A percentile compares a stretch with the other conserved stretches of the same genome.
phyloP scores from a whole-genome alignment of 2,113 vertebrate species.

The Chionis minor region DNA sequence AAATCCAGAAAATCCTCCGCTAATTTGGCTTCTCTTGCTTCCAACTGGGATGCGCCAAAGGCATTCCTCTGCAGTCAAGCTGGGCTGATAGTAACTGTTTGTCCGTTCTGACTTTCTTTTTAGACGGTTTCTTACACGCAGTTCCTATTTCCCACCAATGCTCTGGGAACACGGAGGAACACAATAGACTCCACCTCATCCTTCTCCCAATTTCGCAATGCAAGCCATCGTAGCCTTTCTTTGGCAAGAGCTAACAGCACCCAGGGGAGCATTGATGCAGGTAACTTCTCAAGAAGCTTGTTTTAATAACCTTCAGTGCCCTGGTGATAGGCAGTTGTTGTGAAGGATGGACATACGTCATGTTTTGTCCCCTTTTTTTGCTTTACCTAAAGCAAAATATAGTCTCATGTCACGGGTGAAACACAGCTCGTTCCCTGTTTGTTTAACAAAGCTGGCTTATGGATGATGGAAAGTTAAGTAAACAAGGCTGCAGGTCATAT shows the following conservation, averaged over 20 bases:
- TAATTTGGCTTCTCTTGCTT: conserved; percentile 1
- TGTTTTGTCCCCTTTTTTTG: not conserved
- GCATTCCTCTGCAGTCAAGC: not conserved
- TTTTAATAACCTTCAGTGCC: not conserved
- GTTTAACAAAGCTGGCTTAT: not conserved
- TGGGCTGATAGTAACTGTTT: not conserved
- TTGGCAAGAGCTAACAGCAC: conserved; percentile 92
- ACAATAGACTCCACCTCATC: conserved; percentile 96
- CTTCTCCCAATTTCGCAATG: conserved; percentile 91
- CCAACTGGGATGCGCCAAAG: not conserved
- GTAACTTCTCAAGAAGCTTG: conserved; percentile 60
- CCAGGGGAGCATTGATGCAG: conserved; percentile 95
- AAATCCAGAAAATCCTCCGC: not conserved
- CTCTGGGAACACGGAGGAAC: conserved; percentile 88
- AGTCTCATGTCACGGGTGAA: not conserved
- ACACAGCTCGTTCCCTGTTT: not conserved
- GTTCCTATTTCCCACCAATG: conserved; percentile 94
- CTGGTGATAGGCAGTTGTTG: not conserved
- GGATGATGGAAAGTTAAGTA: not conserved
- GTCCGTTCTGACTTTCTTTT: not conserved
- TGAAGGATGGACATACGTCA: accelerated
- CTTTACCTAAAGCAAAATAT: not conserved
- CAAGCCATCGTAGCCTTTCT: conserved; percentile 95
- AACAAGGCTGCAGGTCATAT: not conserved
- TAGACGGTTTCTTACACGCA: conserved; percentile 98